phyloP scores from a whole-genome alignment of 2,113 vertebrate species.

The Elephas maximus region DNA sequence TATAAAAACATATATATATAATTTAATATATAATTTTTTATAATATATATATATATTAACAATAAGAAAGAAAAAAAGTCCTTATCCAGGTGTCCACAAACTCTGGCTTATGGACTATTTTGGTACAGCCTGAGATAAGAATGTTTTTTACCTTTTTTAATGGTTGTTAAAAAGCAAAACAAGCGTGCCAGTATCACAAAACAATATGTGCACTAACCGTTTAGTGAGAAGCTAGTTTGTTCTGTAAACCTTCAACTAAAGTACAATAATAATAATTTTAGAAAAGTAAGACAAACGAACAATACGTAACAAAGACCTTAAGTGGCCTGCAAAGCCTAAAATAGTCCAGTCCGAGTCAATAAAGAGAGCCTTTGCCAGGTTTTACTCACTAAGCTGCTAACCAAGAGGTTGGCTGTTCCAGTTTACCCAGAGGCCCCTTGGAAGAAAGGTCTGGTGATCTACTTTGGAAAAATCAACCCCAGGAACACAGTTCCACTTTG shows the following conservation, averaged over 20 bases:
- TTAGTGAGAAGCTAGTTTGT: too few relatives aligned
- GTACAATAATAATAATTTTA: too few relatives aligned
- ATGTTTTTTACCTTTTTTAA: not conserved
- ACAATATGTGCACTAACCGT: too few relatives aligned
- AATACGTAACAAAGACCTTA: not conserved
- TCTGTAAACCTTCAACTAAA: too few relatives aligned
- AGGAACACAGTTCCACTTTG: not conserved
- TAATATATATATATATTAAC: not conserved
- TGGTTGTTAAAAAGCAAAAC: not conserved
- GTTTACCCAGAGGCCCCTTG: not conserved
- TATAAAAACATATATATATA: too few relatives aligned
- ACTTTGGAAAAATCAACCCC: not conserved
- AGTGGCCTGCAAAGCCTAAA: not conserved
- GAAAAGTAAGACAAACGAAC: not conserved
- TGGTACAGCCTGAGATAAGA: not conserved
- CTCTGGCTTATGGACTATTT: not conserved
- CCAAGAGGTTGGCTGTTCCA: not conserved
- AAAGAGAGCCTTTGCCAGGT: not conserved
- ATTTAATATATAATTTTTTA: too few relatives aligned
- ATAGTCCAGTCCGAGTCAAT: not conserved
- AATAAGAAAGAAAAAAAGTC: slow-evolving; percentile 7
- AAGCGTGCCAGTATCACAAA: not conserved
- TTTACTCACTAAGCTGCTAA: not conserved
- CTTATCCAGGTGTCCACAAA: not conserved
- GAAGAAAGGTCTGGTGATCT: not conserved